A percentile compares a stretch with the other conserved stretches of the same genome.
These are phyloP conservation scores for Nemotelus pantherinus DNA, from an alignment of 2,888 invertebrate species.

Conservation along the genomic window DNA sequence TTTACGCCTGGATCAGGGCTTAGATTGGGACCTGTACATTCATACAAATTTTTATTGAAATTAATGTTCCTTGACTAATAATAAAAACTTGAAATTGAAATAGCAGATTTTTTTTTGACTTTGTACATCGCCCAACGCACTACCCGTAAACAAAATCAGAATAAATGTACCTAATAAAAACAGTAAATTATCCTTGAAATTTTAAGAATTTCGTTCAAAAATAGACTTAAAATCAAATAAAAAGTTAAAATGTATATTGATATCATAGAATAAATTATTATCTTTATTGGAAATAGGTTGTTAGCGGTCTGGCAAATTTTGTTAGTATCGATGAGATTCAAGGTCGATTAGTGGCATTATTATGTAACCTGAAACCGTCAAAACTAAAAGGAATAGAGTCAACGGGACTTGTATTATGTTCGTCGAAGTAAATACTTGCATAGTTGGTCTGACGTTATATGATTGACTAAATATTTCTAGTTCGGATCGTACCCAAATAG, in stretches of 20 bases:
- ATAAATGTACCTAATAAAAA: too few relatives aligned
- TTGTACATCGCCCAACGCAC: too few relatives aligned
- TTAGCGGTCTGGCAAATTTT: slow-evolving; percentile 92
- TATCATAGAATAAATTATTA: background rate
- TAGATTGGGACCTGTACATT: too few relatives aligned
- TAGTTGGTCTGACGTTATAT: slow-evolving; percentile 52
- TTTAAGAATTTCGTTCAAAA: background rate
- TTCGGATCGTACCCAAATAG: slow-evolving; percentile 82
- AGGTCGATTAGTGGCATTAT: slow-evolving; percentile 87
- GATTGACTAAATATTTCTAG: slow-evolving; percentile 57
- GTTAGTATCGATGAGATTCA: slow-evolving; percentile 91
- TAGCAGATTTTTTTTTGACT: too few relatives aligned
- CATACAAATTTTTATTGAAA: too few relatives aligned
- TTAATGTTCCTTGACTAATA: too few relatives aligned
- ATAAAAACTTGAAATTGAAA: too few relatives aligned
- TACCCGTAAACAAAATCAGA: too few relatives aligned
- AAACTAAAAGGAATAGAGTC: slow-evolving; percentile 95
- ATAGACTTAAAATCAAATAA: background rate
- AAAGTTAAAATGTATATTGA: background rate
- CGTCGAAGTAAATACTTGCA: slow-evolving; percentile 71
- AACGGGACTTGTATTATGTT: slow-evolving; percentile 93
- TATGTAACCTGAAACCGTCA: slow-evolving; percentile 96
- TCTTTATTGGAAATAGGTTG: slow-evolving; percentile 63
- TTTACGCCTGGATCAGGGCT: too few relatives aligned
- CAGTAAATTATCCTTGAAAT: too few relatives aligned